Evolutionary conservation across 1,140 invertebrate species (phyloP).

Genomic region (Procambarus clarkii): DNA sequence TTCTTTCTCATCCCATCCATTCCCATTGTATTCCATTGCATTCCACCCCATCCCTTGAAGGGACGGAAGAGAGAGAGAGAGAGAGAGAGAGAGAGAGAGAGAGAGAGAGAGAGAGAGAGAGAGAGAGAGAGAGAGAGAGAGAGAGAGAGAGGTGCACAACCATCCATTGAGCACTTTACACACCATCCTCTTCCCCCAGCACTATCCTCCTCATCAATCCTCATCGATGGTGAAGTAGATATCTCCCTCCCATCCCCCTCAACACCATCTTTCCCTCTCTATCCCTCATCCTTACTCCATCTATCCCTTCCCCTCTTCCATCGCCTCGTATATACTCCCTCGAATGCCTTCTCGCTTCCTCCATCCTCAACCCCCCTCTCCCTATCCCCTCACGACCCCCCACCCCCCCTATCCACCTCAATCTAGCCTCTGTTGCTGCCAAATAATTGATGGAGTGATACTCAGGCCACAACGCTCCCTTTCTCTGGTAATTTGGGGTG

Average conservation of each 20-base stretch:
- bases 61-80: background rate
- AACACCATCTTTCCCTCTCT: background rate
- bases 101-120: background rate
- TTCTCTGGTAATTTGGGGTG: conserved; percentile 27
- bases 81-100: background rate
- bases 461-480: conserved; percentile 7
- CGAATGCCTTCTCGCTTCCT: background rate
- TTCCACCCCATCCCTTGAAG: no score
- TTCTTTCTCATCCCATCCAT: no score
- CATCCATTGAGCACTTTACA: no score
- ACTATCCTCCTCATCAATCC: no score
- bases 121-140: conserved; percentile 1
- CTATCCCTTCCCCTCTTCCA: background rate
- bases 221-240: background rate
- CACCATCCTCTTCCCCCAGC: no score
- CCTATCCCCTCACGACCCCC: background rate
- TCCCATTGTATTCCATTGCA: no score
- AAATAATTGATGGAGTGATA: conserved; percentile 40
- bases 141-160: no score
- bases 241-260: background rate
- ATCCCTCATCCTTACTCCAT: background rate
- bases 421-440: background rate
- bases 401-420: background rate
- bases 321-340: background rate
- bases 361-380: background rate